phyloP scores from a whole-genome alignment of 2,888 invertebrate species.

The Drosophila nr. fundita region DNA sequence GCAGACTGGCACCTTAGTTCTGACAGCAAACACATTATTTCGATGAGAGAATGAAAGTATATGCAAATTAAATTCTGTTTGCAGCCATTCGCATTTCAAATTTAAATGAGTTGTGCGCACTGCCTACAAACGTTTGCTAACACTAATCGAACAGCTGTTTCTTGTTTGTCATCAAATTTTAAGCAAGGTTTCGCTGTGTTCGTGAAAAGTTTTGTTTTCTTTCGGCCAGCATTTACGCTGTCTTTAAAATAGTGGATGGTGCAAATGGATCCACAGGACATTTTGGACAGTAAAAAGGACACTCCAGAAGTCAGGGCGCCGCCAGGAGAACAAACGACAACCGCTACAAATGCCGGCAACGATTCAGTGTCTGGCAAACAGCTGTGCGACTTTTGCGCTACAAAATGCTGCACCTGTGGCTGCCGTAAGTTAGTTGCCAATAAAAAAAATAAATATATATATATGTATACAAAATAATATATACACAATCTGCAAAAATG shows the following conservation, averaged over 20 bases:
- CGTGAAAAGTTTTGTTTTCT: neutral
- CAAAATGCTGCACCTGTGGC: slow-evolving; percentile 38
- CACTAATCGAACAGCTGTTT: slow-evolving; percentile 44
- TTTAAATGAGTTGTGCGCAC: neutral
- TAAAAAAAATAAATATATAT: neutral
- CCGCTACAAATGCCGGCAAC: slow-evolving; percentile 11
- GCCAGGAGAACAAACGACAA: neutral
- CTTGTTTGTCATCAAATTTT: slow-evolving; percentile 8
- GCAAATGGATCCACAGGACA: slow-evolving; percentile 20
- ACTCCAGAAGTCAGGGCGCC: neutral
- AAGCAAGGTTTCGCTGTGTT: neutral
- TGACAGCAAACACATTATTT: neutral
- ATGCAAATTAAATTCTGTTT: neutral
- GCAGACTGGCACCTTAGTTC: slow-evolving; percentile 16
- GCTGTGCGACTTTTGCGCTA: slow-evolving; percentile 33
- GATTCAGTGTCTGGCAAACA: slow-evolving; percentile 17
- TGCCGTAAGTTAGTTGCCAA: slow-evolving; percentile 50
- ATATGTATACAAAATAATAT: neutral
- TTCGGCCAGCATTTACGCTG: neutral
- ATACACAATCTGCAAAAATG: neutral
- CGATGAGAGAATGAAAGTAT: slow-evolving; percentile 1
- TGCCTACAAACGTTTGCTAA: slow-evolving; percentile 31
- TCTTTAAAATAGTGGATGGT: neutral
- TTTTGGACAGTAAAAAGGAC: neutral
- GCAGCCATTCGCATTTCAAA: slow-evolving; percentile 9